Percentiles rank a stretch among this genome's conserved stretches.
These are phyloP conservation scores for Polypterus bichir DNA, from an alignment of 2,113 vertebrate species.

Conservation along the genomic window DNA sequence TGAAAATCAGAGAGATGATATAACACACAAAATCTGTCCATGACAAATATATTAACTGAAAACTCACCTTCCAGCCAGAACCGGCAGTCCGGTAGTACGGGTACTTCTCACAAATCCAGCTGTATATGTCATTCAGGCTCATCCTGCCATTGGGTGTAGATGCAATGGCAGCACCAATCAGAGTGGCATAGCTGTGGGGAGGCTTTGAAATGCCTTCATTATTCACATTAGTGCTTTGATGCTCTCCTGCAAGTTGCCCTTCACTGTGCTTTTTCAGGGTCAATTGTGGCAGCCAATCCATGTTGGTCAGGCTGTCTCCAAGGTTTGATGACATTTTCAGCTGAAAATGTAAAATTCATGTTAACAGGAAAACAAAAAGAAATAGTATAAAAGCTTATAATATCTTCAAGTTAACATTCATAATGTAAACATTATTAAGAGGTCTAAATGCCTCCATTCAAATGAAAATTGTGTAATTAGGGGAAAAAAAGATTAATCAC, in stretches of 20 bases:
- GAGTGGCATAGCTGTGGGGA: constrained; percentile 62
- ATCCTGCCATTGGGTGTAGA: constrained; percentile 65
- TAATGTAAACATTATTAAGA: no score
- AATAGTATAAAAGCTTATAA: no score
- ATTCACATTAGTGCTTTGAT: constrained; percentile 36
- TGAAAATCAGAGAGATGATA: no score
- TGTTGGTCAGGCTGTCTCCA: constrained; percentile 64
- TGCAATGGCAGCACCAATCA: constrained; percentile 67
- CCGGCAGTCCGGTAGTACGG: constrained; percentile 65
- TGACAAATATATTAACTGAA: no score
- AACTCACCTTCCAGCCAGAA: constrained; percentile 61
- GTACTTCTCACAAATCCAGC: constrained; percentile 70
- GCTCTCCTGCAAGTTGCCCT: constrained; percentile 45
- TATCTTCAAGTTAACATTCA: no score
- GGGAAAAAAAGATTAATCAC: no score
- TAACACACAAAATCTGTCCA: no score
- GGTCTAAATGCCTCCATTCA: no score
- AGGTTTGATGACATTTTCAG: constrained; percentile 57
- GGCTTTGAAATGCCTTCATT: constrained; percentile 59
- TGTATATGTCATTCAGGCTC: constrained; percentile 67
- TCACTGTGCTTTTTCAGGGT: constrained; percentile 59
- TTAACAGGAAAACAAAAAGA: no score
- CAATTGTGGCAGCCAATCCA: constrained; percentile 67
- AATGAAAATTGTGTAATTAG: no score
- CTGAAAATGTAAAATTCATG: no score